Base-by-base conservation (phyloP, 2,797 vertebrate genomes). In the Margarornis squamiger region DNA sequence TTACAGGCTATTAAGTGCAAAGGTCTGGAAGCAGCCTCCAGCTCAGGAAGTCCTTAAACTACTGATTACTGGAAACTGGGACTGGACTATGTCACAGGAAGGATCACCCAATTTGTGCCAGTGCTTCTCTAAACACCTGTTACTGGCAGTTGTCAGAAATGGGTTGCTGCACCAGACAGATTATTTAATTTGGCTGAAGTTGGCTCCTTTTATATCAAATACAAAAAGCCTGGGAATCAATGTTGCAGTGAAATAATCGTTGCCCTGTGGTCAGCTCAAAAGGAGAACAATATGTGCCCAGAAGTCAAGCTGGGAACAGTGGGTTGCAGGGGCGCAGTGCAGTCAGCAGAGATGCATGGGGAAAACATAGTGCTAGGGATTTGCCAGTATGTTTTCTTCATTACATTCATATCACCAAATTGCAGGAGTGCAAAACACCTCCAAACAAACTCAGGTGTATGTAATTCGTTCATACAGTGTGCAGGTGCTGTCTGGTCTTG, bases 51-150 rank as follows among this genome's bases (percentile, higher is more conserved):
- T 92, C 62, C 90, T 94, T 81, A 86, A 74, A 82, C 49, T 81
- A 51, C 92, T 92, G 54, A 92, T 95, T 94, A 92, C 93, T 96
- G 94, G 86, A 95, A 95, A 66, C 58, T 81, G 66, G 72, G 43
- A 26, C 92, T 95, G 94, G 43, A 91, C 6, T 65, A 58, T 86
- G 23, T 92, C 88, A 86, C 58, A 32, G 41, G 21, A 93, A 81
- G 51, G 58, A 78, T 93, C 58, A 66, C 66, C 43, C 67, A n/a
- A 9, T 86, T 75, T 88, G 17, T 88, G 59, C 62, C 54, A 55
- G 54, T 62, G 43, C 36, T 95, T 72, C 27, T 78, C 46, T 75
- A 43, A 88, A 72, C 45, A 78, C 79, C 73, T 86, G 79, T 39
- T 81, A 2, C 58, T 86, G 80, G 43, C 73, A 51, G 2, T 51